These are phyloP conservation scores for Castor canadensis DNA, from an alignment of 2,113 vertebrate genomes.

Conservation along the genomic window DNA sequence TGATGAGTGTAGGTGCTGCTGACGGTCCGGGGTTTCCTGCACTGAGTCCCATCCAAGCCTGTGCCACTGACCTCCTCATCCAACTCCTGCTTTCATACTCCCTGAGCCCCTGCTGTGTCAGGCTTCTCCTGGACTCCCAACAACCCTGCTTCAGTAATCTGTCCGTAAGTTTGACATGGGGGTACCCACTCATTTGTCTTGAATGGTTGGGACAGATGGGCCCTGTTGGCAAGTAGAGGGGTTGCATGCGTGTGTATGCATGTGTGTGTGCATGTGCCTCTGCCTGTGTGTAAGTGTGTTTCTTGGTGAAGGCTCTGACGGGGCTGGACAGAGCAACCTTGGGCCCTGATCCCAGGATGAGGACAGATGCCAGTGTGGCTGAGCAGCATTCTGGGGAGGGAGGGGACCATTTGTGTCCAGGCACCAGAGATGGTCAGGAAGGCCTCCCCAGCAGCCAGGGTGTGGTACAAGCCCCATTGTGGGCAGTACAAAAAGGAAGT, in stretches of 20 bases:
- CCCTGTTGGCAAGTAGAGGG: rapidly evolving
- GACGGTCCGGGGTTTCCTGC: background rate
- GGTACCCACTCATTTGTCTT: rapidly evolving
- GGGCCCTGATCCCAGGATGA: background rate
- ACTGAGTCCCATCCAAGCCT: background rate
- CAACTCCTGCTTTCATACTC: no score
- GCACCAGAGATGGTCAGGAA: background rate
- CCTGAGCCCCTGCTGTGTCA: background rate
- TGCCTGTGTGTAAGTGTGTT: background rate
- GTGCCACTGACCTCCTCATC: background rate
- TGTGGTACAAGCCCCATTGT: rapidly evolving
- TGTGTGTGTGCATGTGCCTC: rapidly evolving
- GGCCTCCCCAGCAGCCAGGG: background rate
- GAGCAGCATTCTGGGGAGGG: background rate
- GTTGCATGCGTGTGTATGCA: no score
- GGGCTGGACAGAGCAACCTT: background rate
- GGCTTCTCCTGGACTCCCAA: background rate
- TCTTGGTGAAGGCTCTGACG: background rate
- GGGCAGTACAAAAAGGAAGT: background rate
- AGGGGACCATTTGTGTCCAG: background rate
- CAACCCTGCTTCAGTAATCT: background rate
- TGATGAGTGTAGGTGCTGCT: background rate
- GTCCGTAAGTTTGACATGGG: background rate
- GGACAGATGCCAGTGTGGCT: rapidly evolving
- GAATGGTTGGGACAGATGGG: background rate